These are phyloP conservation scores for Crematogaster levior DNA, from an alignment of 2,888 invertebrate genomes.

Conservation along the genomic window DNA sequence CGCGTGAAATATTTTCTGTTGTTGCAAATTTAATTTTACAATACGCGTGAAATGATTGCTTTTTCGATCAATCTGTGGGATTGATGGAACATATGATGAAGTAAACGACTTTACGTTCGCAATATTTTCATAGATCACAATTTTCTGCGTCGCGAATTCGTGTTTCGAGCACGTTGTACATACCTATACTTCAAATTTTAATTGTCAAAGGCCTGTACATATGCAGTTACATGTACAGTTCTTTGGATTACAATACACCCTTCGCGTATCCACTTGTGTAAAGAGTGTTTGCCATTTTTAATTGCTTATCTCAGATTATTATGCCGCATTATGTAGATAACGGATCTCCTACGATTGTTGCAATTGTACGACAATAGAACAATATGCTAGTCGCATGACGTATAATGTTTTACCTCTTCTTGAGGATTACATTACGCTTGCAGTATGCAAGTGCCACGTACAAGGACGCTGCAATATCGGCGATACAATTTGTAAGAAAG, in stretches of 20 bases:
- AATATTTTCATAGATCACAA: conserved; percentile 28
- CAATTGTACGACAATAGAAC: conserved; percentile 41
- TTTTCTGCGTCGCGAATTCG: conserved; percentile 33
- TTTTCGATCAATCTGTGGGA: conserved; percentile 13
- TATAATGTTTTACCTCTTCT: conserved; percentile 56
- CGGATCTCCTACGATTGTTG: conserved; percentile 42
- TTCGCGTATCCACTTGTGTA: conserved; percentile 40
- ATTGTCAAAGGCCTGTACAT: conserved; percentile 31
- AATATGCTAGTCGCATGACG: conserved; percentile 67
- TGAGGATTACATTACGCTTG: conserved; percentile 60
- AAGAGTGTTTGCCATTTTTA: conserved; percentile 32
- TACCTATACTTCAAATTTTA: conserved; percentile 24
- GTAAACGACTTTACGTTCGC: conserved; percentile 20
- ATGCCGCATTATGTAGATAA: conserved; percentile 48
- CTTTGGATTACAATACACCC: conserved; percentile 31
- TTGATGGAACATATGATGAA: conserved; percentile 12
- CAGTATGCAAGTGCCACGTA: conserved; percentile 31
- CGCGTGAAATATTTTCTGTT: background rate
- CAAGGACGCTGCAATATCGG: conserved; percentile 16
- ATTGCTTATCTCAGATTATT: conserved; percentile 31
- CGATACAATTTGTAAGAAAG: background rate
- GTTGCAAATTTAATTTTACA: conserved; percentile 33
- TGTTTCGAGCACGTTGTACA: conserved; percentile 31
- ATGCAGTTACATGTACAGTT: conserved; percentile 36
- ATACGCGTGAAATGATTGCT: conserved; percentile 30